Evolutionary conservation across 2,113 vertebrate species (phyloP).

Genomic region (Scortum barcoo): DNA sequence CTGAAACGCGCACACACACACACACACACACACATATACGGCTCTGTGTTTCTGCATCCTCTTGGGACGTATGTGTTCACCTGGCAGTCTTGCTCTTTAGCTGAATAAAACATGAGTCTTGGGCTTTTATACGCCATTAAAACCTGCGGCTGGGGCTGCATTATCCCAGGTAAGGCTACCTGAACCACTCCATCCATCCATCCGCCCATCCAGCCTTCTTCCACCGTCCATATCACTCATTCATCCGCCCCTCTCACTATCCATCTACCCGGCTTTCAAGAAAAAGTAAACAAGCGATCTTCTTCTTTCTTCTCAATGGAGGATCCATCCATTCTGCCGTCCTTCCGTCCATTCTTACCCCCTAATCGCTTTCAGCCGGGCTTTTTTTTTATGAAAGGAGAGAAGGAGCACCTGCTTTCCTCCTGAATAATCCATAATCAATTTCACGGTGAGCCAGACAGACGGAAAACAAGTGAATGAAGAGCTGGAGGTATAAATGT

Average conservation of each 20-base stretch:
- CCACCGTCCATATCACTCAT: conserved; percentile 69
- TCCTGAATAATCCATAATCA: conserved; percentile 85
- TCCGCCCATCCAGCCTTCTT: conserved; percentile 43
- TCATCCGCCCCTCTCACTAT: conserved; percentile 76
- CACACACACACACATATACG: conserved; percentile 18
- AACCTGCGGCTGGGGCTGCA: conserved; percentile 66
- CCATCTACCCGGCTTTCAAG: conserved; percentile 72
- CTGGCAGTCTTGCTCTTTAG: conserved; percentile 71
- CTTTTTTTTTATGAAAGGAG: conserved; percentile 82
- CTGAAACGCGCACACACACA: conserved; percentile 52
- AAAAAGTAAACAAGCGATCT: conserved; percentile 73
- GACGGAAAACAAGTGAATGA: conserved; percentile 79
- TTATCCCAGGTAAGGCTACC: conserved; percentile 83
- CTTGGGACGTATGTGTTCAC: conserved; percentile 77
- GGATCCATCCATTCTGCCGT: conserved; percentile 53
- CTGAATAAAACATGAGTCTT: conserved; percentile 84
- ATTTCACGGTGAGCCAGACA: conserved; percentile 74
- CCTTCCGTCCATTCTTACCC: conserved; percentile 67
- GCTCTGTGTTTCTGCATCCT: conserved; percentile 66
- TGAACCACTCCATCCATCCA: conserved; percentile 69
- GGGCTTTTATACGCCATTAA: conserved; percentile 86
- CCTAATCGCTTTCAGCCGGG: conserved; percentile 67
- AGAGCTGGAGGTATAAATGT: conserved; percentile 62
- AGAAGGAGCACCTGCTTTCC: conserved; percentile 72
- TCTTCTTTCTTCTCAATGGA: conserved; percentile 84